Evolutionary conservation across 2,113 vertebrate genomes (phyloP), one percentile per base, ranked within the genome.

Genomic region (Thalassarche chlororhynchos): DNA sequence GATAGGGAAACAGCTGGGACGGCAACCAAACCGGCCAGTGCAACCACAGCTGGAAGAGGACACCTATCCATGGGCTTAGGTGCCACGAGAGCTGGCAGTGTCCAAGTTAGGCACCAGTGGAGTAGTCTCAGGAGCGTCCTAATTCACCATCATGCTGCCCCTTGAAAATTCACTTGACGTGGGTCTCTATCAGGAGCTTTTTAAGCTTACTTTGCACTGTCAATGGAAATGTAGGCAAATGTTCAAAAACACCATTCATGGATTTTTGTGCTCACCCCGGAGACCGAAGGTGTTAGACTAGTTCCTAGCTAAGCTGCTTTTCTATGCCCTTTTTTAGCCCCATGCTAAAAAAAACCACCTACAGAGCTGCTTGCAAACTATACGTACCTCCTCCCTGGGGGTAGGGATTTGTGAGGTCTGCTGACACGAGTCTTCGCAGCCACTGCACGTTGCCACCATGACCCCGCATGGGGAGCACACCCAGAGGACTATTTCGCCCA

Each of bases 361-460:
- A 28, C 2, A 6, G 21, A 58, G 36, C 36, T 80, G 36, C 57
- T 86, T 85, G 34, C 32, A 32, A 55, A 11, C 46, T 52, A 9
- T 36, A 57, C 0, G 0, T 72, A 23, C 16, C 23, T 62, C 23
- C 34, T 66, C 36, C 36, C 3, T 2, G 1, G 12, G 24, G 5
- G 10, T 2, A 38, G 76, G 32, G 34, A 28, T 44, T 38, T 80
- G 34, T 46, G 36, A 92, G n/a, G 26, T 79, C 17, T 71, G 47
- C 17, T 78, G 55, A 66, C 51, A 49, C 0, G 0, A 62, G 21
- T 31, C 38, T 55, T 51, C 13, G 5, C n/a, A 78, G 31, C 20
- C 71, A 21, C 31, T 32, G 40, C 49, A 21, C 0, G 0, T 15
- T 70, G 24, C 29, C 55, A 61, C 62, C 47, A 12, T 4, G 9